phyloP scores from a whole-genome alignment of 92 coral and sea anemone genomes.

The Zoanthus sansibaricus region DNA sequence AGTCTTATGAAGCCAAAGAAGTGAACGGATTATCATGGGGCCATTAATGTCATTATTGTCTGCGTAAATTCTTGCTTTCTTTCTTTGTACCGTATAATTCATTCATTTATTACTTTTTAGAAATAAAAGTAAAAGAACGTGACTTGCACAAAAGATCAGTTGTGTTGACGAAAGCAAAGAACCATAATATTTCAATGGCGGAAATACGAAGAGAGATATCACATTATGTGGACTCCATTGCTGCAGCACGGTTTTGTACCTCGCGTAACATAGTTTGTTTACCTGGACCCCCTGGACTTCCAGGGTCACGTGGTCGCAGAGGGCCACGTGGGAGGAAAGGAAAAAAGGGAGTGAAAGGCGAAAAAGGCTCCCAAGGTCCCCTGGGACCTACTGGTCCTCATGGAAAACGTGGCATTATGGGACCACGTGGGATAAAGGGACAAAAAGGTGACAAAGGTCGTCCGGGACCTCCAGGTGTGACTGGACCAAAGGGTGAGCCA shows the following conservation, averaged over 20 bases:
- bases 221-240: neutral
- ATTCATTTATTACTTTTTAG: neutral
- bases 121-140: neutral
- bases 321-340: constrained; percentile 3
- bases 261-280: neutral
- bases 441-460: neutral
- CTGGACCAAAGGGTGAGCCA: neutral
- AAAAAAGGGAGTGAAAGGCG: neutral
- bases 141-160: neutral
- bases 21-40: too few relatives aligned
- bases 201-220: neutral
- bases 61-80: too few relatives aligned
- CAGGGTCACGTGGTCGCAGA: constrained; percentile 28
- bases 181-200: neutral
- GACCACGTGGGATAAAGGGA: neutral
- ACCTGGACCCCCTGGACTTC: constrained; percentile 20
- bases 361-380: neutral
- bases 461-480: neutral
- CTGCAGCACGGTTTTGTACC: constrained; percentile 17
- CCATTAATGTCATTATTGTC: too few relatives aligned
- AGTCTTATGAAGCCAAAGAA: too few relatives aligned
- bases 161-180: neutral
- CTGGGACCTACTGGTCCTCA: constrained; percentile 12
- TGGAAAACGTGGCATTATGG: constrained; percentile 3
- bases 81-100: too few relatives aligned